Evolutionary conservation across 2,797 vertebrate species (phyloP), one percentile per base, ranked within the genome.

Genomic region (Steatocranus sp.): DNA sequence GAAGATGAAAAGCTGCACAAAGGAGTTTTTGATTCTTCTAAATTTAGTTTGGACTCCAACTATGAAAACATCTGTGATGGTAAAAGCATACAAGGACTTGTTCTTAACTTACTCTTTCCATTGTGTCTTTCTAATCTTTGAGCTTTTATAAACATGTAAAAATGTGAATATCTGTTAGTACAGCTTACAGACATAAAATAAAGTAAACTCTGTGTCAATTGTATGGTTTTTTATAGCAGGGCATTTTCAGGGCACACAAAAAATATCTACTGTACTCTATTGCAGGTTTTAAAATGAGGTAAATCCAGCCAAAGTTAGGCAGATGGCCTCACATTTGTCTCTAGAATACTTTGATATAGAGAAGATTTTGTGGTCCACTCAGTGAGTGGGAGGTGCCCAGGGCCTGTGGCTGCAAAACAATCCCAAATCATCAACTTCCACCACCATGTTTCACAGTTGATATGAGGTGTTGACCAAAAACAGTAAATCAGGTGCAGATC

Each of bases 1-100:
- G 83, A 83, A 77, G 68, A 87, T 79, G 87, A 58, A 79, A 76
- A 79, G 83, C 32, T 25, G 30, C 76, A 93, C 87, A 94, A 92
- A 75, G 81, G 80, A 15, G 18, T 18, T 84, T 86, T 88, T 86
- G 23, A 94, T 91, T 85, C 82, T 18, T 54, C 83, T 66, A 88
- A 88, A 89, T 82, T 75, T 93, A 87, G 86, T 61, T 14, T 80
- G 56, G 50, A 82, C 74, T 86, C 81, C 77, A 85, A 70, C 38
- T 48, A 27, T 70, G 61, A 80, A 46, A 85, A 80, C 25, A 3
- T 68, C 56, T 46, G n/a, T 70, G 20, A 32, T 8, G 75, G 20
- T 73, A 74, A 80, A 76, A n/a, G 41, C 4, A 73, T 48, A 48
- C 15, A 46, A 48, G 25, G 41, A 30, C 0, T 48, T 73, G 41